Conservation (phyloP, 2,888 invertebrate genomes). For the Cryptus viduatorius region DNA sequence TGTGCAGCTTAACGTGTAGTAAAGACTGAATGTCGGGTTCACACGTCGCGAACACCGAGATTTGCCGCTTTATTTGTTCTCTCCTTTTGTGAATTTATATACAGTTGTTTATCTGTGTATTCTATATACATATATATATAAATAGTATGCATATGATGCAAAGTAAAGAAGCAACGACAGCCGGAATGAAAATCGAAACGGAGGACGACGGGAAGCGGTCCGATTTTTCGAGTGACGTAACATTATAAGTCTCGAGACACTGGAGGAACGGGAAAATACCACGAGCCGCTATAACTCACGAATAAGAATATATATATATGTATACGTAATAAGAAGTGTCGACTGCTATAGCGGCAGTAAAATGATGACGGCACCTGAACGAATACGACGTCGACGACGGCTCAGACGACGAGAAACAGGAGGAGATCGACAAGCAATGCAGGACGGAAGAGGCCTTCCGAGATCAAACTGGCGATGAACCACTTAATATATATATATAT, state of each 20-base stretch:
- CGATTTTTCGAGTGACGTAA: slow-evolving; percentile 59
- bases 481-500: background rate
- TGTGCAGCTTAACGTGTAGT: background rate
- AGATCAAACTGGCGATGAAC: slow-evolving; percentile 31
- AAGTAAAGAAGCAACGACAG: slow-evolving; percentile 6
- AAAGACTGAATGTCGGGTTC: background rate
- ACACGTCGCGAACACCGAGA: background rate
- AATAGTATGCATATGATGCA: background rate
- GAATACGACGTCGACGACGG: slow-evolving; percentile 34
- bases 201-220: slow-evolving; percentile 44
- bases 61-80: background rate
- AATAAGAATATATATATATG: background rate
- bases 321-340: slow-evolving; percentile 39
- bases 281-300: background rate
- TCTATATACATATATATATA: background rate
- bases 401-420: slow-evolving; percentile 21
- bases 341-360: slow-evolving; percentile 31
- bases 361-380: slow-evolving; percentile 56
- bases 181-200: slow-evolving; percentile 33
- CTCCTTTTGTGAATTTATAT: background rate
- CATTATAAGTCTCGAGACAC: slow-evolving; percentile 37
- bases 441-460: slow-evolving; percentile 39
- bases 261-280: slow-evolving; percentile 1
- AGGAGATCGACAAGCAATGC: slow-evolving; percentile 40
- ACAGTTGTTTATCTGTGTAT: background rate